These are phyloP conservation scores for Nipponia nippon DNA, from an alignment of 2,113 vertebrate species.

Conservation along the genomic window DNA sequence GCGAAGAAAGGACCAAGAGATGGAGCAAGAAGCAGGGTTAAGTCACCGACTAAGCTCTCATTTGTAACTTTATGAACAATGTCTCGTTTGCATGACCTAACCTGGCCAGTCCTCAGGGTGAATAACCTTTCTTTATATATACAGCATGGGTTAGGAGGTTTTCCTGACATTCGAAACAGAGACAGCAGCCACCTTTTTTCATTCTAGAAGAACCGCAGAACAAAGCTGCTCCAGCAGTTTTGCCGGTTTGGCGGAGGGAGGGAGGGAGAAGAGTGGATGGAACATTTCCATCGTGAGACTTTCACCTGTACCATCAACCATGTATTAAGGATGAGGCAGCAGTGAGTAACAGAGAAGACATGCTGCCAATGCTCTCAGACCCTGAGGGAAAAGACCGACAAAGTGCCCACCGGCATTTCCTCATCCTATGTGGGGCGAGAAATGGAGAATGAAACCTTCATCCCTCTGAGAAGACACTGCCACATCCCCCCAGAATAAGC, in stretches of 20 bases:
- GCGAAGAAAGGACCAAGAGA: conserved; percentile 3
- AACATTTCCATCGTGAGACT: not conserved
- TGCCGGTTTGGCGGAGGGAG: not conserved
- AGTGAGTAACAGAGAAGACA: not conserved
- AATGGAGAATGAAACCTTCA: conserved; percentile 38
- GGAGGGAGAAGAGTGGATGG: not conserved
- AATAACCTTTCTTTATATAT: not conserved
- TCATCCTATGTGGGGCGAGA: not conserved
- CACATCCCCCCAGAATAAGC: not conserved
- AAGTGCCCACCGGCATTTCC: not conserved
- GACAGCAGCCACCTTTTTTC: not conserved
- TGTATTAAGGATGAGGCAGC: not conserved
- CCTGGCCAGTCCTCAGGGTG: not conserved
- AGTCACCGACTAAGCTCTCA: not conserved
- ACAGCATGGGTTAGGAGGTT: not conserved
- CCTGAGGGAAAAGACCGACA: not conserved
- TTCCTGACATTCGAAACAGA: not conserved
- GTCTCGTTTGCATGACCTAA: not conserved
- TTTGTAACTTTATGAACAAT: not conserved
- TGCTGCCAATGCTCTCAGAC: not conserved
- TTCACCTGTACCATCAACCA: not conserved
- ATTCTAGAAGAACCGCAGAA: not conserved
- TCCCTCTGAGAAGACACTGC: conserved; percentile 17
- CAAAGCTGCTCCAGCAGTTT: not conserved
- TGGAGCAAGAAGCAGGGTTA: conserved; percentile 30